Evolutionary conservation across 1,140 invertebrate species (phyloP), one percentile per base, ranked within the genome.

Genomic region (Cherax destructor): DNA sequence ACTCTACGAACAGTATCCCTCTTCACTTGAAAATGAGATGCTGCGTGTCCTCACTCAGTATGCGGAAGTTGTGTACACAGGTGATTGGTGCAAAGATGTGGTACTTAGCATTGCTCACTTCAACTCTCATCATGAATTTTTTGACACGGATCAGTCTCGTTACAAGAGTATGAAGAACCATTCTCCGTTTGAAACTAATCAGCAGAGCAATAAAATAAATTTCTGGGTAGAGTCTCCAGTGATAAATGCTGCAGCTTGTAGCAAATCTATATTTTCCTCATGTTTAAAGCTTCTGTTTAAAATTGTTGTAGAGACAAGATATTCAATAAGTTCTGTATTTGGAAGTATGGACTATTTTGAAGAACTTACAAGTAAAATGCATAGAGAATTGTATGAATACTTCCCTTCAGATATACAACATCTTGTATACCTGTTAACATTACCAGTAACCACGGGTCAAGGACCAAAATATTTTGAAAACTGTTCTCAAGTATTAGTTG

Each of bases 301-400:
- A 30, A 30, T 74, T 74, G 69, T 74, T 21, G 69, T 30, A 21
- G 1, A 74, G 69, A 74, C 16, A 9, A 74, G 30, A 30, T 74
- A 21, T 30, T 74, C 69, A 74, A 24, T 74, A 74, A 30, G n/a
- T 74, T 74, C 6, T 74, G 11, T 74, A 74, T 74, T 74, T 24
- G 69, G 69, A 74, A 30, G 69, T 30, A 74, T n/a, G 30, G 69
- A 74, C 24, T 74, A 74, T 74, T 74, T 74, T 74, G 69, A n/a
- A 74, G n/a, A 74, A 30, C 16, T 74, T 30, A 30, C 6, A 30
- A 74, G 6, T 30, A 30, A 30, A 74, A 11, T 74, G 69, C 6
- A 74, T 9, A 10, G 69, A 21, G 69, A 74, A 30, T 74, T 74
- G 30, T 30, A 74, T 74, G 69, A 74, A 74, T 30, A 30, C 24